Evolutionary conservation across 1,140 invertebrate species (phyloP), one percentile per base, ranked within the genome.

Genomic region (Saccostrea glomerata): DNA sequence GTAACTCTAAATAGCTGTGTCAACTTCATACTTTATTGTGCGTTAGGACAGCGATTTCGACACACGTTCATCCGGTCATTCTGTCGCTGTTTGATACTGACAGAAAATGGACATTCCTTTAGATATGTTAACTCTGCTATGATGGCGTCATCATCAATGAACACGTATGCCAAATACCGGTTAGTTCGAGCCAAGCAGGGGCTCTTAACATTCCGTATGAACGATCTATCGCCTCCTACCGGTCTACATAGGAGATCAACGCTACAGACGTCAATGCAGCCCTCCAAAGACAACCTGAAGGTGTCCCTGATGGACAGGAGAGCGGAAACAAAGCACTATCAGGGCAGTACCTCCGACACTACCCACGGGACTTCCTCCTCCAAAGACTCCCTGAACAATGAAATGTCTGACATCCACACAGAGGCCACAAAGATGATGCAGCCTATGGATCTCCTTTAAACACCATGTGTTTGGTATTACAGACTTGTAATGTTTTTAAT

Each of bases 21-120:
- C 58, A 99, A 99, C 94, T 99, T 99, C 94, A 97, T 99, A 85
- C 98, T 99, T 89, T 99, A 99, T 95, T 98, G 99, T 88, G 98
- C 98, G 63, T 99, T 99, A 94, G 98, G 98, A 0, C 97, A 98
- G 93, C 99, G 99, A 94, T 99, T 99, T 95, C 97, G 98, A 92
- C 96, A 97, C 63, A 96, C 98, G 86, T 98, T 98, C 95, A 95
- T 98, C 86, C 96, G 97, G 92, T 96, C 98, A 92, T 98, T 98
- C 95, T 98, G 98, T 86, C 85, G 91, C n/a, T 89, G 92, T 63
- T 87, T 93, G 82, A 55, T 90, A 60, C 87, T 87, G 23, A 91
- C 90, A 9, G 90, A 92, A 77, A 87, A 92, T 63, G 92, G 93
- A 17, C 91, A 92, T 86, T 93, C 93, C 12, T 88, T 94, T 60